Base-by-base conservation (phyloP, 2,888 invertebrate species). In the Parnassius orleans region DNA sequence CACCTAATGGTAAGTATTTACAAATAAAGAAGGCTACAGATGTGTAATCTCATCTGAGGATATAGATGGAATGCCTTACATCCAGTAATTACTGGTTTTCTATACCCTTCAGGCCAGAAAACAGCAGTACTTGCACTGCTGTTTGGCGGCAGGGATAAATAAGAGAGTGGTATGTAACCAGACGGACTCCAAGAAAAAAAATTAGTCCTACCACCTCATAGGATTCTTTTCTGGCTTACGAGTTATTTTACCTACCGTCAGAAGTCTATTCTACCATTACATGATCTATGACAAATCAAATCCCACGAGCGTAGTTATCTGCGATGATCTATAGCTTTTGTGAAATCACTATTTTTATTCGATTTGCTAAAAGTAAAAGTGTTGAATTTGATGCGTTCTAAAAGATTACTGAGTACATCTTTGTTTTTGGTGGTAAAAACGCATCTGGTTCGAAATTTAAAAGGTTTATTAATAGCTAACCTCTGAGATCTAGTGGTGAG, bases 311-410 rank as follows among this genome's bases (percentile, higher is more conserved):
- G 61, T 57, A 56, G 65, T 66, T 68, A 70, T 69, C 69, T 60
- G 24, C 64, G 66, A 61, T 66, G 63, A 65, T 66, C 66, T 62
- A 52, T 52, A 66, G 68, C 78, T 83, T 80, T 73, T 81, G 83
- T 76, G 70, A 77, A 81, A 81, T 84, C 84, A 85, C 81, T 79
- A 77, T 78, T 79, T 83, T 79, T 77, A 78, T 78, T 73, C 72
- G 75, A 69, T 69, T 55, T 69, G 69, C 63, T 66, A 78, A 84
- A 84, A 85, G 86, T 86, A 86, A 85, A 84, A 86, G 86, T 84
- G 78, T 78, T 71, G 74, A 75, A 76, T 73, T 72, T 64, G 71
- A 66, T 69, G 70, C 73, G 65, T 70, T 68, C 51, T 70, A 68
- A 72, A 69, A 46, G 52, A 47, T 63, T 33, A 33, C 7, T 7